Evolutionary conservation across 2,113 vertebrate species (phyloP).

Genomic region (Corvus hawaiiensis): DNA sequence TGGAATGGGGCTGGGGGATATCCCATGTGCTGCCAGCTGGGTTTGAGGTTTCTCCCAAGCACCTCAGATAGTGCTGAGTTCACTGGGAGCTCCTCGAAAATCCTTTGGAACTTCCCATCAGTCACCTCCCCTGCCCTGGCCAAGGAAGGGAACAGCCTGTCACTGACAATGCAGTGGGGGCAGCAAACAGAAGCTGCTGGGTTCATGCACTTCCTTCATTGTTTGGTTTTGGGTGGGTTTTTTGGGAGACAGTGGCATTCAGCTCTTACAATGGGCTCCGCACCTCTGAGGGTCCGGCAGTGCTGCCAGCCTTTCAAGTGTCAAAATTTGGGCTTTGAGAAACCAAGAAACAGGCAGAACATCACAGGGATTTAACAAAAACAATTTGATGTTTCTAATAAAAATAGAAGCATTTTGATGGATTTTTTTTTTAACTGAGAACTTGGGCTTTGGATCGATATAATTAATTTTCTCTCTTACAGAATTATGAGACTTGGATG

Average conservation of each 20-base stretch:
- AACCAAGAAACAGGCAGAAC: background rate
- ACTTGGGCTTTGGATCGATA: background rate
- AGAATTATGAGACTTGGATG: background rate
- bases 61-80: rapidly evolving
- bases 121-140: background rate
- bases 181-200: background rate
- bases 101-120: background rate
- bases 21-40: background rate
- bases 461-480: background rate
- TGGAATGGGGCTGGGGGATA: background rate
- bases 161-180: background rate
- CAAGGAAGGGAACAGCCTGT: background rate
- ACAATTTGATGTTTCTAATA: background rate
- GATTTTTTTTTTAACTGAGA: background rate
- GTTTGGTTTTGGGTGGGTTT: background rate
- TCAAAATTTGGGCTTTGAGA: background rate
- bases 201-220: background rate
- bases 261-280: background rate
- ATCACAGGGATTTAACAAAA: background rate
- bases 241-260: background rate
- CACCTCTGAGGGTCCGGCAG: background rate
- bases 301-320: background rate
- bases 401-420: background rate
- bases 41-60: background rate
- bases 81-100: background rate